phyloP scores from a whole-genome alignment of 2,888 invertebrate species.

The Drosophila anceps region DNA sequence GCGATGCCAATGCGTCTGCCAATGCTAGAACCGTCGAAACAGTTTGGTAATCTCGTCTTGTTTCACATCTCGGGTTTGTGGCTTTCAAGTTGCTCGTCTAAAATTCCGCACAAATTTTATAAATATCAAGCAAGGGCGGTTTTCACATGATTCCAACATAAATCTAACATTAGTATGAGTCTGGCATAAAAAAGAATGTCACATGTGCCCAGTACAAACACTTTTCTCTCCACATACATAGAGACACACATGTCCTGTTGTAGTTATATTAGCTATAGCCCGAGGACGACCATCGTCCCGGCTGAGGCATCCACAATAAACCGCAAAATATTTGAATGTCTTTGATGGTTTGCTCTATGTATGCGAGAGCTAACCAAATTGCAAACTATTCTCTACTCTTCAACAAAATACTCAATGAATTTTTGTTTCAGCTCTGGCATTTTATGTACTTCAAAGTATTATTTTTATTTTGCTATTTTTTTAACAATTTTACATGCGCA shows the following conservation, averaged over 20 bases:
- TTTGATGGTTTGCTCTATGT: slow-evolving; percentile 70
- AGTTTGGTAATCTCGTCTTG: slow-evolving; percentile 45
- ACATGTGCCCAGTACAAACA: slow-evolving; percentile 52
- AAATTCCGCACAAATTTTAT: slow-evolving; percentile 75
- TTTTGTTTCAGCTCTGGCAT: slow-evolving; percentile 66
- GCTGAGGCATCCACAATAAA: slow-evolving; percentile 59
- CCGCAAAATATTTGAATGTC: slow-evolving; percentile 82
- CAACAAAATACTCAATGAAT: slow-evolving; percentile 33
- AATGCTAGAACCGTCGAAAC: slow-evolving; percentile 10
- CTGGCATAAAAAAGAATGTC: slow-evolving; percentile 38
- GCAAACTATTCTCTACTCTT: slow-evolving; percentile 8
- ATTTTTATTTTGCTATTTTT: slow-evolving; percentile 16
- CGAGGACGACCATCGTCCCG: slow-evolving; percentile 14
- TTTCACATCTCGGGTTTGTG: slow-evolving; percentile 35
- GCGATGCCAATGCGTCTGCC: slow-evolving; percentile 1
- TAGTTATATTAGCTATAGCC: slow-evolving; percentile 10
- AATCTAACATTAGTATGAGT: slow-evolving; percentile 46
- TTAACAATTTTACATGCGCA: slow-evolving; percentile 44
- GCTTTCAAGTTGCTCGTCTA: slow-evolving; percentile 59
- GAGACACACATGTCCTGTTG: slow-evolving; percentile 17
- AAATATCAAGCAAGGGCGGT: slow-evolving; percentile 68
- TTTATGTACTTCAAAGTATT: slow-evolving; percentile 70
- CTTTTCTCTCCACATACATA: slow-evolving; percentile 28
- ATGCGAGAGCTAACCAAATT: slow-evolving; percentile 27
- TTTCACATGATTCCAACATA: slow-evolving; percentile 46